Conservation (phyloP, 2,113 vertebrate genomes). For the Tupaia tana region DNA sequence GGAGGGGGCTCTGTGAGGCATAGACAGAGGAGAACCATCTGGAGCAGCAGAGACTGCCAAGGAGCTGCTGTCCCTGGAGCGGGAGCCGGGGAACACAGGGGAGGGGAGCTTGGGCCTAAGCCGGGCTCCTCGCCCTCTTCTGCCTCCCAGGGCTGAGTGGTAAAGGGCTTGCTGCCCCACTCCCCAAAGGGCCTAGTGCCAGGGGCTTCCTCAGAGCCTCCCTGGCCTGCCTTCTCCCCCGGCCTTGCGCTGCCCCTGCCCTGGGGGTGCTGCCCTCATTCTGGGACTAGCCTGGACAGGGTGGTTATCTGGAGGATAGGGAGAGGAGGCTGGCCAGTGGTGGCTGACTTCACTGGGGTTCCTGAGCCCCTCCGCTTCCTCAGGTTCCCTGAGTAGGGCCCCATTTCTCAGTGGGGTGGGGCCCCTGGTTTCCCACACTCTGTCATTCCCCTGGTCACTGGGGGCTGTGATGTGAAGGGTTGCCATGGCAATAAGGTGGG, state of each 20-base stretch:
- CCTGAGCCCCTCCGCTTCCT: not conserved
- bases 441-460: conserved; percentile 58
- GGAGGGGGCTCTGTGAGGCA: conserved; percentile 72
- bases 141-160: not conserved
- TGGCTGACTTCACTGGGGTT: not conserved
- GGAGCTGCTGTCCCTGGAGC: conserved; percentile 70
- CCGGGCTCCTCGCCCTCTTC: conserved; percentile 34
- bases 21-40: conserved; percentile 75
- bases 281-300: not conserved
- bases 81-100: conserved; percentile 27
- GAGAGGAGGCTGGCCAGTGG: not conserved
- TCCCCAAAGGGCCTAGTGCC: not conserved
- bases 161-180: not conserved
- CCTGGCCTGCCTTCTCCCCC: not conserved
- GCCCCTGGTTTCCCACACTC: conserved; percentile 50
- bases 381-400: conserved; percentile 2
- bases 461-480: conserved; percentile 43
- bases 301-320: not conserved
- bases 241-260: not conserved
- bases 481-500: not conserved
- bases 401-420: conserved; percentile 38
- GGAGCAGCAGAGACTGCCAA: conserved; percentile 75
- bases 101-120: conserved; percentile 33
- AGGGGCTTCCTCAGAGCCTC: not conserved
- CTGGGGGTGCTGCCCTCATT: not conserved